Evolutionary conservation across 2,797 vertebrate species (phyloP), one percentile per base, ranked within the genome.

Genomic region (Megalops cyprinoides): DNA sequence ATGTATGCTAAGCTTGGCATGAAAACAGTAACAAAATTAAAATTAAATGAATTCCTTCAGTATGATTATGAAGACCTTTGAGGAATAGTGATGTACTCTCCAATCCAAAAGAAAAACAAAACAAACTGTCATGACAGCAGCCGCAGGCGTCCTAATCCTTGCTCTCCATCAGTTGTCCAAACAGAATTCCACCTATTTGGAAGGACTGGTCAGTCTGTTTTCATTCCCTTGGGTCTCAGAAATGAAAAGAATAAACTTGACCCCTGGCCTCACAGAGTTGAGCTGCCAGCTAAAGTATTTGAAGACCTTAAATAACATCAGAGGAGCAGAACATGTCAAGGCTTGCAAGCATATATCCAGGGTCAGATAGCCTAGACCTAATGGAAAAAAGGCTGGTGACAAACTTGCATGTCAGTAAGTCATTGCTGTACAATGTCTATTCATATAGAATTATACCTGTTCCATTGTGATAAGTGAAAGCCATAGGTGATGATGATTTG

Each of bases 121-220:
- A 88, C 85, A 81, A 46, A 48, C n/a, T n/a, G 15, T 82, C 77
- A 87, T 75, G 83, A 80, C 85, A 83, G 83, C 67, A 74, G 90
- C 86, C 90, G 92, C 82, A 90, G 85, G 90, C 91, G 90, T 91
- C 86, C 86, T 93, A 93, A 93, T 93, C 91, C 89, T n/a, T 77
- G 78, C 82, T 87, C 86, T 84, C 85, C 83, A 85, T 87, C 82
- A 87, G 86, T 83, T 91, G 88, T 93, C 81, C 82, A 92, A 94
- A 94, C 92, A 93, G 80, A 91, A 93, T 93, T 92, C 91, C 92
- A 90, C 84, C 85, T 91, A 89, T 92, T 89, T 88, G 88, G 76
- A 78, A 73, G 84, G 81, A 86, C 62, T n/a, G 58, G 78, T 74
- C 71, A 20, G 87, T 83, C 89, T 89, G 88, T 90, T 92, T 91